Percentiles rank a stretch among this genome's conserved stretches.
phyloP scores from a whole-genome alignment of 2,113 vertebrate genomes.

The Carassius gibelio region DNA sequence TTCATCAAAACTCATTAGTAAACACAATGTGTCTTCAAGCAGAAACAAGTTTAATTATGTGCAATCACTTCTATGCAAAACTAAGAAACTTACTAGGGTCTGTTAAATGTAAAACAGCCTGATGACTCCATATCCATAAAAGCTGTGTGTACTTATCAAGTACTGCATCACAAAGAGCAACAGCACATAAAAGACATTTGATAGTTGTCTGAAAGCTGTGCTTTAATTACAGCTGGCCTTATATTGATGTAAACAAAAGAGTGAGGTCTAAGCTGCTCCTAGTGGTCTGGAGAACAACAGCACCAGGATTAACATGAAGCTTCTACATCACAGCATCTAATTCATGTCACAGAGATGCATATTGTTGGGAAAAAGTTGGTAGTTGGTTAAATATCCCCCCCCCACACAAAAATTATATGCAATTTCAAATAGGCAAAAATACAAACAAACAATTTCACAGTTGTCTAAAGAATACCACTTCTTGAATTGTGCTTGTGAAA shows the following conservation, averaged over 20 bases:
- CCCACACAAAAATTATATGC: not conserved
- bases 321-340: not conserved
- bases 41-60: conserved; percentile 12
- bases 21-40: not conserved
- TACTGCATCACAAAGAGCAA: not conserved
- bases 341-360: not conserved
- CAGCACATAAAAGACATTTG: not conserved
- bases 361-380: not conserved
- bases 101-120: not conserved
- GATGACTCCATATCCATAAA: not conserved
- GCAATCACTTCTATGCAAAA: not conserved
- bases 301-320: not conserved
- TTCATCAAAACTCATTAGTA: no score
- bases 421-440: not conserved
- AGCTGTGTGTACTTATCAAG: not conserved
- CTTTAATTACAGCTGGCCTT: conserved; percentile 8
- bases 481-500: not conserved
- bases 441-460: conserved; percentile 2
- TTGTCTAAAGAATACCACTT: not conserved
- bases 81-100: not conserved
- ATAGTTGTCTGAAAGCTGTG: not conserved
- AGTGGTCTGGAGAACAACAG: not conserved
- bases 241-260: conserved; percentile 43
- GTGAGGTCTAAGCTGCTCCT: conserved; percentile 3
- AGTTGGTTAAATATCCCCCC: not conserved